phyloP scores from a whole-genome alignment of 2,113 vertebrate species.

The Agapornis roseicollis region DNA sequence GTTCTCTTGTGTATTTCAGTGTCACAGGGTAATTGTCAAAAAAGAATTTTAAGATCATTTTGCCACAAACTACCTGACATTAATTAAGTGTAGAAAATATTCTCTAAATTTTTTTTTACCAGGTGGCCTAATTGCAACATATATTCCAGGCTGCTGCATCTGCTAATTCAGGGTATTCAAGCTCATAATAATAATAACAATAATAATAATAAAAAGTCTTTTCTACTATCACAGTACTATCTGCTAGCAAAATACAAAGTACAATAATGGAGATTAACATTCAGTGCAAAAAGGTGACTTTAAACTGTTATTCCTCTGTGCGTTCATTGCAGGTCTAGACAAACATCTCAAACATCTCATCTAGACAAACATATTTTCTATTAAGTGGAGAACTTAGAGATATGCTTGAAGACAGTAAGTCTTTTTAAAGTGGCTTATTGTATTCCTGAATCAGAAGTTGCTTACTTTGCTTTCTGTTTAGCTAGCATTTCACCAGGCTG shows the following conservation, averaged over 20 bases:
- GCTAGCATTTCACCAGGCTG: neutral
- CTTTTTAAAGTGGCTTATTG: too few species aligned
- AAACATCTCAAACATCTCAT: neutral
- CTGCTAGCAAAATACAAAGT: neutral
- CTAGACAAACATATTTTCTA: too few species aligned
- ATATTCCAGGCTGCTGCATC: neutral
- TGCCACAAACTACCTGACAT: neutral
- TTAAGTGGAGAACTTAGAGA: too few species aligned
- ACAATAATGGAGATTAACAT: neutral
- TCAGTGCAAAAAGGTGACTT: neutral
- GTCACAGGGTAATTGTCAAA: neutral
- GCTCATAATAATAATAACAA: too few species aligned
- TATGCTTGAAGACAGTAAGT: too few species aligned
- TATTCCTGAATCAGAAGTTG: neutral
- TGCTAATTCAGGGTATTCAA: neutral
- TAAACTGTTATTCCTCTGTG: neutral
- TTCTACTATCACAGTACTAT: neutral
- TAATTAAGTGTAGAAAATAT: neutral
- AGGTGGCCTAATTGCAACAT: neutral
- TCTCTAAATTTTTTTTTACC: neutral
- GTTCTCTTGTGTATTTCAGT: neutral
- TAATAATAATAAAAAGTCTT: neutral
- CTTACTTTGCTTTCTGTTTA: neutral
- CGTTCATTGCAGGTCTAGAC: neutral
- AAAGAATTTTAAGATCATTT: neutral